These are phyloP conservation scores for Lytechinus variegatus DNA, from an alignment of 35 echinoderm and acorn worm genomes.

Conservation along the genomic window DNA sequence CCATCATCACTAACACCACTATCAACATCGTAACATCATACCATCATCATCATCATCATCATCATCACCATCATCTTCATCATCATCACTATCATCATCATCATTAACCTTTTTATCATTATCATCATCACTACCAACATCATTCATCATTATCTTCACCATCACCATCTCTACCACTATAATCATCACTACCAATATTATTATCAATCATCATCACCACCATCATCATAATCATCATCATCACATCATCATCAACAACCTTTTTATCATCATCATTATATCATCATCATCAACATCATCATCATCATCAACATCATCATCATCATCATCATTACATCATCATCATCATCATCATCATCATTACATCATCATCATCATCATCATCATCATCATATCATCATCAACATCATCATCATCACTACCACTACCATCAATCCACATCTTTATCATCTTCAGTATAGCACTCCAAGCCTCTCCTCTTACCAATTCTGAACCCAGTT, in stretches of 20 bases:
- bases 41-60: no score
- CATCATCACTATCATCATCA: background rate
- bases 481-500: conserved; percentile 89
- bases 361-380: background rate
- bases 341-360: background rate
- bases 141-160: no score
- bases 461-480: background rate
- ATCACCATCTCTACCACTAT: no score
- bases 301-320: background rate
- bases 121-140: no score
- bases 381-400: background rate
- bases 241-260: background rate
- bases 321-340: background rate
- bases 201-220: no score
- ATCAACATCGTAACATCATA: no score
- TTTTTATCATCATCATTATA: no score
- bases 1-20: no score
- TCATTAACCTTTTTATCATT: background rate
- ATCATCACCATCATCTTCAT: background rate
- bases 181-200: no score
- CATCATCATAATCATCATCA: background rate
- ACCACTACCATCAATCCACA: background rate
- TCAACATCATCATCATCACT: background rate
- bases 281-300: background rate
- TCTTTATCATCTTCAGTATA: background rate